phyloP scores from a whole-genome alignment of 2,888 invertebrate species.

The Oegoconia quadripuncta region DNA sequence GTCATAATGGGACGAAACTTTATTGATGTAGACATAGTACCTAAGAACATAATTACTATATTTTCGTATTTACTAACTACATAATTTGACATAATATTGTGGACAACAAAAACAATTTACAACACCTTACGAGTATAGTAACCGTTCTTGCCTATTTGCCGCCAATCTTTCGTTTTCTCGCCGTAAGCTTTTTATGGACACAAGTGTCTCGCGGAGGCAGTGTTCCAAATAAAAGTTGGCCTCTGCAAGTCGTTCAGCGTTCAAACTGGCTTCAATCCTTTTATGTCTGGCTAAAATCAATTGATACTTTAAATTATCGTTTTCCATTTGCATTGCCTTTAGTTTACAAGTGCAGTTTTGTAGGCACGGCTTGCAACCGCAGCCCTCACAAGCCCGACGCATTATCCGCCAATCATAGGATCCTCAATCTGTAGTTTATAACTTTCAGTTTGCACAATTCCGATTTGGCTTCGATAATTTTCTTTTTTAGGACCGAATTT shows the following conservation, averaged over 20 bases:
- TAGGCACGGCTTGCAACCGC: too few species aligned
- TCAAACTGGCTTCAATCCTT: conserved; percentile 45
- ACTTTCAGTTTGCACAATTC: conserved; percentile 34
- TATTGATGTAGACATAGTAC: too few species aligned
- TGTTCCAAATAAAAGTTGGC: conserved; percentile 51
- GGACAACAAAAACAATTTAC: too few species aligned
- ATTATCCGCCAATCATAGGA: too few species aligned
- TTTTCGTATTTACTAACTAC: too few species aligned
- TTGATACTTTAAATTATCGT: conserved; percentile 36
- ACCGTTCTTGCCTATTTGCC: not conserved
- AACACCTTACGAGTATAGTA: too few species aligned
- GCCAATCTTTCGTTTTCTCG: conserved; percentile 17
- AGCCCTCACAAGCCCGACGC: too few species aligned
- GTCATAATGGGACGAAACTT: too few species aligned
- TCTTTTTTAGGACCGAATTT: conserved; percentile 34
- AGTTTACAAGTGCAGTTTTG: conserved; percentile 22
- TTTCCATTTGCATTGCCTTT: conserved; percentile 38
- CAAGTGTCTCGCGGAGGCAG: conserved; percentile 34
- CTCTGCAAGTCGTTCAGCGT: conserved; percentile 47
- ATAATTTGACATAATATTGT: too few species aligned
- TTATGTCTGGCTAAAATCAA: conserved; percentile 41
- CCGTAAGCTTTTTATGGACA: conserved; percentile 38
- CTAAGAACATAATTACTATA: too few species aligned
- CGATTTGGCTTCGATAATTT: conserved; percentile 37
- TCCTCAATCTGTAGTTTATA: conserved; percentile 23